Evolutionary conservation across 1,140 invertebrate genomes (phyloP), one percentile per base, ranked within the genome.

Genomic region (Bombus terrestris): DNA sequence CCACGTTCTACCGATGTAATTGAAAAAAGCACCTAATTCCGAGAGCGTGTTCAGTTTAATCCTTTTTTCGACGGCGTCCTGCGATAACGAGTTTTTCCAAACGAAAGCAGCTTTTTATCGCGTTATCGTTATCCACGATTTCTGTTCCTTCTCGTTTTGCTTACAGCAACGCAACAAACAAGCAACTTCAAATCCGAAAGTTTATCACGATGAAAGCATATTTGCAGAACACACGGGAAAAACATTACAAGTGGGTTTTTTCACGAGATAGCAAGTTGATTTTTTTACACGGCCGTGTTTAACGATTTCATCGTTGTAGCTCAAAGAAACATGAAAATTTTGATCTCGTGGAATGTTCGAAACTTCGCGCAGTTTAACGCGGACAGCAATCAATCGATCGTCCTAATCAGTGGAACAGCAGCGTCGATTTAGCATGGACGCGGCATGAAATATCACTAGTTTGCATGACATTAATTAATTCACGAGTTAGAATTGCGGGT

Each of bases 391-490:
- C 59, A 41, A 78, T 83, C 82, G 64, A 57, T 69, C 74, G 57
- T 43, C 6, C 68, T 59, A 79, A 84, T 84, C 75, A 43, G 77
- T 59, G 64, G 75, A 71, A 71, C 41, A 78, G 76, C n/a, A 15
- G 57, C 13, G 57, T 39, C 73, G 64, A 69, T 69, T 69, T n/a
- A 62, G 15, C n/a, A 32, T 9, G 35, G 28, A 57, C 43, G 35
- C 18, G 37, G 64, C 47, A 77, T 78, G 75, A 78, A 78, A 84
- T 84, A 84, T 84, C 75, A n/a, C 37, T 64, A 39, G 41, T 57
- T 71, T 35, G 75, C 28, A 35, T 69, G 75, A 59, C 82, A 41
- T 75, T 84, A 81, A 89, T 89, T 89, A 86, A 89, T 86, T 89
- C 74, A 86, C 88, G 76, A 41, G 74, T 78, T 28, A 66, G 28